Evolutionary conservation across 2,113 vertebrate genomes (phyloP), one percentile per base, ranked within the genome.

Genomic region (Oreochromis spilurus): DNA sequence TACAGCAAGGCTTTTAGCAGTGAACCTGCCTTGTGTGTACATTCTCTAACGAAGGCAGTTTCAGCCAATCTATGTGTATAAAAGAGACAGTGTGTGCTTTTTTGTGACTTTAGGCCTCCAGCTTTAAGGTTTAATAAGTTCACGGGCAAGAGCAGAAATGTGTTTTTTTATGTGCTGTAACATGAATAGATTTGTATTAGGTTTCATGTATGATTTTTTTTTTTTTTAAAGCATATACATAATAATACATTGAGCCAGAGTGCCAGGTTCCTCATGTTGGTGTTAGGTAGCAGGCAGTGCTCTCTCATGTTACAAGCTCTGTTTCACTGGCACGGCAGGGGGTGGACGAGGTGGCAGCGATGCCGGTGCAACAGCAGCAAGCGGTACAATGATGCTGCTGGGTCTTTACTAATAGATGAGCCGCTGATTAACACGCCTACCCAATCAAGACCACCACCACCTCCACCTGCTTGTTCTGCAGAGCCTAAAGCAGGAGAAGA

Each of bases 341-440:
- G 79, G 21, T 77, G 36, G 45, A 83, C 14, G 19, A 7, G 34
- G 67, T 10, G 58, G 78, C 4, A 50, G 82, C n/a, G 84, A 58
- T 52, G 75, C 24, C 7, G 43, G 24, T 34, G 67, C 52, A 81
- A 83, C 77, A 79, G 65, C 36, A 72, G 78, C 62, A 48, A 72
- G 70, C 43, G 54, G 67, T 48, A 87, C 87, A 84, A 75, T 87
- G 92, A 94, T 91, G 91, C 77, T 38, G 34, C 55, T 6, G 75
- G 53, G 78, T 92, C 89, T 93, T 97, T 93, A 96, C 95, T 96
- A 94, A 96, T 95, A 86, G 83, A 97, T 95, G 90, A 94, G 79
- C 86, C 50, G 29, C 91, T 94, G 93, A 96, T 95, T 93, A 95
- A 95, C 93, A 89, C 40, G 55, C 62, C 62, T 58, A 54, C 52